A percentile compares a stretch with the other conserved stretches of the same genome.
Evolutionary conservation across 1,140 invertebrate species (phyloP).

Genomic region (Nebria ingens): DNA sequence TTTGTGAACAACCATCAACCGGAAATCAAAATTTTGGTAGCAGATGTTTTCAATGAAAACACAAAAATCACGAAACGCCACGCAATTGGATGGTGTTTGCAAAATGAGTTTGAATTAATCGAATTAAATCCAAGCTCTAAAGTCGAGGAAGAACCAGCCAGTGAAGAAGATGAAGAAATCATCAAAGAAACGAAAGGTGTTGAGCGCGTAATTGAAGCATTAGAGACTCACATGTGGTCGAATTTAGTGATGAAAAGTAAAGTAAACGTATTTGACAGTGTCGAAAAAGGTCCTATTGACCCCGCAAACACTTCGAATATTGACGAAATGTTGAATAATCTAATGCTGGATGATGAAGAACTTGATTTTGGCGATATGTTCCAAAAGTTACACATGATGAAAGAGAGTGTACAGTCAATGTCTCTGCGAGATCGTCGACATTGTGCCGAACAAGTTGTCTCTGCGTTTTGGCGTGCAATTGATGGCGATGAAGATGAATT

Average conservation of each 20-base stretch:
- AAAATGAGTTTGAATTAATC: slow-evolving; percentile 55
- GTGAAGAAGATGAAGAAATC: slow-evolving; percentile 46
- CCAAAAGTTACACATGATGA: slow-evolving; percentile 50
- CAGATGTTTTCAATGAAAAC: slow-evolving; percentile 29
- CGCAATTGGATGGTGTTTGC: slow-evolving; percentile 33
- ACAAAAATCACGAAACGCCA: slow-evolving; percentile 27
- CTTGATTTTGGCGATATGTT: slow-evolving; percentile 54
- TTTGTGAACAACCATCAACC: slow-evolving; percentile 28
- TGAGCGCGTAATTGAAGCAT: slow-evolving; percentile 60
- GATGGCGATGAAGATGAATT: slow-evolving; percentile 65
- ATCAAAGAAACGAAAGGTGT: slow-evolving; percentile 57
- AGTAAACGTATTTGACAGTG: slow-evolving; percentile 6
- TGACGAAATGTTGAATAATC: slow-evolving; percentile 29
- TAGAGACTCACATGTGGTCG: slow-evolving; percentile 68
- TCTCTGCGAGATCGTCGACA: slow-evolving; percentile 51
- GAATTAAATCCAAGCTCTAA: slow-evolving; percentile 49
- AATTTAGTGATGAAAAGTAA: slow-evolving; percentile 59
- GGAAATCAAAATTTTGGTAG: slow-evolving; percentile 32
- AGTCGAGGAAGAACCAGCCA: slow-evolving; percentile 37
- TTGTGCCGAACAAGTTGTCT: slow-evolving; percentile 66
- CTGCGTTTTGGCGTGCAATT: slow-evolving; percentile 69
- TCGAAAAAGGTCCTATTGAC: background rate
- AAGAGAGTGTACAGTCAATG: slow-evolving; percentile 53
- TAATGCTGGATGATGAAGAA: slow-evolving; percentile 36
- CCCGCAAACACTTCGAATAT: slow-evolving; percentile 5